These are phyloP conservation scores for Mesitornis unicolor DNA, from an alignment of 2,113 vertebrate species.

Conservation along the genomic window DNA sequence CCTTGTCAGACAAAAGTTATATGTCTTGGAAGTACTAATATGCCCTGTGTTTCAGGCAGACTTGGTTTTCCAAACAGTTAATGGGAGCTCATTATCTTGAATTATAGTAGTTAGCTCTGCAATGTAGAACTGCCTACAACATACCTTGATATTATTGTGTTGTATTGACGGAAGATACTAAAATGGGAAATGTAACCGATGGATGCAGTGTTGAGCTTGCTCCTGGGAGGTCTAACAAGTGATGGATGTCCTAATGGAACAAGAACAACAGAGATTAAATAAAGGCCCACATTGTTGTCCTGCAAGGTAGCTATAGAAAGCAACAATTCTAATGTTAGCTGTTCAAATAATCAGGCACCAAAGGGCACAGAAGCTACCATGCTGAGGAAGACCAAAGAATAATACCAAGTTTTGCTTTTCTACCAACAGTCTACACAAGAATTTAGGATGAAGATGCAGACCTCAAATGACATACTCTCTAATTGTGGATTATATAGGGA, in stretches of 20 bases:
- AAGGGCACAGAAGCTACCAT: not conserved
- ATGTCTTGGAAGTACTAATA: not conserved
- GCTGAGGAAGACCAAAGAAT: not conserved
- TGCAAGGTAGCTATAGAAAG: not conserved
- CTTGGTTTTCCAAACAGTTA: not conserved
- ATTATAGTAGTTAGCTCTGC: constrained; percentile 5
- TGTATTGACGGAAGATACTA: not conserved
- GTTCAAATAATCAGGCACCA: not conserved
- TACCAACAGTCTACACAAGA: not conserved
- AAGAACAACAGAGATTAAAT: not conserved
- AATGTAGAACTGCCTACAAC: not conserved
- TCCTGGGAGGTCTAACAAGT: not conserved
- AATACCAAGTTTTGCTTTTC: not conserved
- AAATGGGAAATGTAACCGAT: not conserved
- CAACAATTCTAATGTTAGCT: not conserved
- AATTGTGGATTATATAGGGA: not conserved
- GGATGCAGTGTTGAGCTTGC: not conserved
- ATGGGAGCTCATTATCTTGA: constrained; percentile 17
- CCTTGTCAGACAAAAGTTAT: not conserved
- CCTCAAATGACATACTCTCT: not conserved
- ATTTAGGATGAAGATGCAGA: not conserved
- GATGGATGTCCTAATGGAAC: not conserved
- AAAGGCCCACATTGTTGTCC: not conserved
- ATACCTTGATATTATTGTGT: not conserved
- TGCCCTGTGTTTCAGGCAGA: not conserved